Evolutionary conservation across 53 echinoderm and acorn worm species (phyloP), one percentile per base, ranked within the genome.

Genomic region (Mesocentrotus franciscanus): DNA sequence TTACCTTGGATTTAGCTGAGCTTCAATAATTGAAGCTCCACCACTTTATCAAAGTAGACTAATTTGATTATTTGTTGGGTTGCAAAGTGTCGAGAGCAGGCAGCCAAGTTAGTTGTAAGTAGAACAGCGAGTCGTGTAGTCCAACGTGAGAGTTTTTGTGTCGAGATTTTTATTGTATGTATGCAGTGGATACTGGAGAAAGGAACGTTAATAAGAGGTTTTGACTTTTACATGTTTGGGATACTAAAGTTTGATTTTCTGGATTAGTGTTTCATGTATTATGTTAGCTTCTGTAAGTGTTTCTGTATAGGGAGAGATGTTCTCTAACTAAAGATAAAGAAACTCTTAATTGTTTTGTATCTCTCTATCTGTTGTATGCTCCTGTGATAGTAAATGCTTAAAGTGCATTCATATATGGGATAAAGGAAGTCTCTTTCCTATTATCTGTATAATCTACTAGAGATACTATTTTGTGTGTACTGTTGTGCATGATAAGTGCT

Each of bases 41-140:
- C 74, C 74, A 10, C 17, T 74, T 72, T 30, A 10, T 32, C 11
- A 74, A 74, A 74, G 74, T 74, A 74, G 74, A 74, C 74, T 74
- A 74, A 74, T 74, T 81, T 39, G 39, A 36, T 81, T 27, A 81
- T 66, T 35, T 91, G 68, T 91, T 91, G 91, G 62, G 91, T 68
- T 66, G 32, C 18, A 35, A 91, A 66, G 91, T 91, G 87, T 87
- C 87, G 0, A 56, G 87, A 27, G 87, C 58, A 4, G 58, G 58
- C 58, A 87, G 87, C 29, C 87, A 87, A 13, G 87, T 87, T 87
- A 87, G 87, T 87, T 87, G 87, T 87, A 87, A 87, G 87, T 87
- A 87, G n/a, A 87, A 29, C n/a, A 87, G 58, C 10, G 87, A 57
- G 27, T 57, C 2, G 26, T 87, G 87, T 58, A 87, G 87, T 58